Percentiles rank a stretch among this genome's conserved stretches.
Evolutionary conservation across 2,113 vertebrate genomes (phyloP).

Genomic region (human): GRCh38 chr5:162360001-162360500

Average conservation of each 20-base stretch:
- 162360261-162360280: background rate
- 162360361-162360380: background rate
- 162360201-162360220: background rate
- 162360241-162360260: background rate
- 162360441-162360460: background rate
- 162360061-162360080: background rate
- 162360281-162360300: background rate
- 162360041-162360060: background rate
- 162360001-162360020: background rate
- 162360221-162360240: background rate
- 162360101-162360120: background rate
- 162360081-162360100: background rate
- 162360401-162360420: background rate
- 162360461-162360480: slow-evolving; percentile 5
- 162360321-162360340: background rate
- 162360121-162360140: background rate
- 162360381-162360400: background rate
- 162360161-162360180: background rate
- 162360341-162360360: background rate
- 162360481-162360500: background rate
- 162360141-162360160: background rate
- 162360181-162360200: background rate
- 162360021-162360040: background rate
- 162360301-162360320: background rate
- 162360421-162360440: background rate